These are phyloP conservation scores for Streblospio benedicti DNA, from an alignment of 1,140 invertebrate species.

Conservation along the genomic window DNA sequence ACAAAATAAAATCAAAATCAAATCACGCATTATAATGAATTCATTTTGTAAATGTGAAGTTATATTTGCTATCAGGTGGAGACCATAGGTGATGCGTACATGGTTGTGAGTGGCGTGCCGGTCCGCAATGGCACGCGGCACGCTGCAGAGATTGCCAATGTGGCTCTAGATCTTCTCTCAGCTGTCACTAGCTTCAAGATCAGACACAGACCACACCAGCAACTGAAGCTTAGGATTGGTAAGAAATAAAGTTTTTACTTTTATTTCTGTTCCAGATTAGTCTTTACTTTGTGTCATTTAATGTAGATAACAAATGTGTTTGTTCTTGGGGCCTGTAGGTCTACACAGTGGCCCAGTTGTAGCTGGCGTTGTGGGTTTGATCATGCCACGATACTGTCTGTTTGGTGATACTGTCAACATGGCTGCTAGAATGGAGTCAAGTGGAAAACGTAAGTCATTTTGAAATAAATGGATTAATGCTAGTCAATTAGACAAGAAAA, in stretches of 20 bases:
- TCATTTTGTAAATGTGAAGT: neutral
- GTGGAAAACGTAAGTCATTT: constrained; percentile 51
- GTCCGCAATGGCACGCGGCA: constrained; percentile 60
- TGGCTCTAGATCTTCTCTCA: constrained; percentile 76
- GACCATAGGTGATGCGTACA: constrained; percentile 43
- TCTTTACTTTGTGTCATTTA: constrained; percentile 70
- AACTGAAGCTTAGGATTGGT: constrained; percentile 81
- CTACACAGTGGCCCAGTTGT: constrained; percentile 56
- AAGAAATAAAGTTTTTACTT: constrained; percentile 53
- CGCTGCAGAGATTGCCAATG: constrained; percentile 72
- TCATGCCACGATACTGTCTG: constrained; percentile 84
- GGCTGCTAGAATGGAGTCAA: constrained; percentile 73
- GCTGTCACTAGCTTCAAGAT: constrained; percentile 78
- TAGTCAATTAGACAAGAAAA: too few species aligned
- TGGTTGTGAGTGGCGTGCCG: constrained; percentile 43
- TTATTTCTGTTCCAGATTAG: constrained; percentile 62
- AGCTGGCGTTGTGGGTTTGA: constrained; percentile 81
- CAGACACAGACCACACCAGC: constrained; percentile 69
- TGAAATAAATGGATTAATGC: too few species aligned
- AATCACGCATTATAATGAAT: too few species aligned
- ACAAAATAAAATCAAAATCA: too few species aligned
- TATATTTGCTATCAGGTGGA: constrained; percentile 20
- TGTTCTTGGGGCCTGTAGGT: constrained; percentile 11
- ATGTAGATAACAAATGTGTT: too few species aligned
- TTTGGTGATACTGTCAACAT: constrained; percentile 59